Base-by-base conservation (phyloP, 2,797 vertebrate species). In the Mico argentatus region DNA sequence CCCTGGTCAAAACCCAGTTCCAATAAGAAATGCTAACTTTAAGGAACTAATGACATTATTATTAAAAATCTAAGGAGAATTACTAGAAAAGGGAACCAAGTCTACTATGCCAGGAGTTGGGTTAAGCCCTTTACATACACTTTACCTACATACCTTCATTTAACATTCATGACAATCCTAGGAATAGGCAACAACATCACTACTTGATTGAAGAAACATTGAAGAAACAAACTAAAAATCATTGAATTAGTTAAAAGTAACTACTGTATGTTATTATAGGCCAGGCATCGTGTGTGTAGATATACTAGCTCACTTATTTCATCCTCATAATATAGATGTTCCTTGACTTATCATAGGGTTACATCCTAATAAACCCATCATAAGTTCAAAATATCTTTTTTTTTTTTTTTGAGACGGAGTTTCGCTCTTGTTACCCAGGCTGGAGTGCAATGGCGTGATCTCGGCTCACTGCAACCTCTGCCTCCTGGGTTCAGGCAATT, bases 31-130 rank as follows among this genome's bases (percentile, higher is more conserved):
- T 20, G 27, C 14, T 83, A 59, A 96, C 46, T 80, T 91, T 80
- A 92, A 93, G 48, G 41, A 96, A 39, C 70, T 91, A 96, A 77
- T 30, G 41, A 85, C 52, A 72, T 94, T 27, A 61, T 39, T 77
- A 84, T 89, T 80, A 95, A 95, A 87, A 83, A 93, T 70, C 15
- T 89, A 81, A 64, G 96, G 19, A 96, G 41, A 92, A 88, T 77
- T 85, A 85, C 52, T 88, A 90, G 41, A 50, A 94, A 85, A 72
- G 19, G 36, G n/a, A 91, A 75, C 55, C 15, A 89, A 73, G 14
- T 64, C 20, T 12, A 81, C 3, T 12, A 81, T 1, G 17, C 41
- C 61, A 96, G 41, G 70, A 92, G 91, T 9, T 82, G 19, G 72
- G 41, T 67, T 88, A 85, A 85, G 26, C 20, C 48, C 13, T 52